Conservation (phyloP, 1,140 invertebrate genomes). For the Zaprionus lachaisei region DNA sequence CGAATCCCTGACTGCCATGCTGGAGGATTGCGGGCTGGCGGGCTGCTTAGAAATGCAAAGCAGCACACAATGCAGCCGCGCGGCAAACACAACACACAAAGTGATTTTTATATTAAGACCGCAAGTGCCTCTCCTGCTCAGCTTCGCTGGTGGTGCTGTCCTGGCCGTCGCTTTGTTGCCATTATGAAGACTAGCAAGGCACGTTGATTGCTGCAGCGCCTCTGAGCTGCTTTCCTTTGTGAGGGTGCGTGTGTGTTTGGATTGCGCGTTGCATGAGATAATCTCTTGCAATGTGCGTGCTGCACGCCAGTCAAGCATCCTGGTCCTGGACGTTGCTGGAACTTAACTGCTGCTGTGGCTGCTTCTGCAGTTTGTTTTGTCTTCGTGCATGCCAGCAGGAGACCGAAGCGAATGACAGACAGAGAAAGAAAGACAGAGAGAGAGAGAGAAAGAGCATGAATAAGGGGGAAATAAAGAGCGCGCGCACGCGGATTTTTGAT, state of each 20-base stretch:
- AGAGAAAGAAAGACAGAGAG: not conserved
- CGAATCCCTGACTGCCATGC: constrained; percentile 24
- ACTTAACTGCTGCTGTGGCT: constrained; percentile 37
- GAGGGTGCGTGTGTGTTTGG: constrained; percentile 35
- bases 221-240: constrained; percentile 30
- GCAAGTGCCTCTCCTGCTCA: constrained; percentile 68
- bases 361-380: constrained; percentile 24
- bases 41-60: constrained; percentile 80
- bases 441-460: not conserved
- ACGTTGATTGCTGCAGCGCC: constrained; percentile 75
- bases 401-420: not conserved
- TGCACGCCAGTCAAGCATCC: constrained; percentile 65
- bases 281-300: constrained; percentile 78
- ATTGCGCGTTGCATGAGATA: constrained; percentile 81
- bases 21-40: not conserved
- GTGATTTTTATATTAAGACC: constrained; percentile 83
- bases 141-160: constrained; percentile 18
- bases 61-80: constrained; percentile 56
- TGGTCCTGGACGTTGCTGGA: constrained; percentile 28
- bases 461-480: not conserved
- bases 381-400: constrained; percentile 2
- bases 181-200: constrained; percentile 77
- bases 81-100: constrained; percentile 80
- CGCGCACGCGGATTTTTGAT: constrained; percentile 69
- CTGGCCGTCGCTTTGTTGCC: constrained; percentile 70